Evolutionary conservation across 2,113 vertebrate species (phyloP), one percentile per base, ranked within the genome.

Genomic region (Meriones unguiculatus): DNA sequence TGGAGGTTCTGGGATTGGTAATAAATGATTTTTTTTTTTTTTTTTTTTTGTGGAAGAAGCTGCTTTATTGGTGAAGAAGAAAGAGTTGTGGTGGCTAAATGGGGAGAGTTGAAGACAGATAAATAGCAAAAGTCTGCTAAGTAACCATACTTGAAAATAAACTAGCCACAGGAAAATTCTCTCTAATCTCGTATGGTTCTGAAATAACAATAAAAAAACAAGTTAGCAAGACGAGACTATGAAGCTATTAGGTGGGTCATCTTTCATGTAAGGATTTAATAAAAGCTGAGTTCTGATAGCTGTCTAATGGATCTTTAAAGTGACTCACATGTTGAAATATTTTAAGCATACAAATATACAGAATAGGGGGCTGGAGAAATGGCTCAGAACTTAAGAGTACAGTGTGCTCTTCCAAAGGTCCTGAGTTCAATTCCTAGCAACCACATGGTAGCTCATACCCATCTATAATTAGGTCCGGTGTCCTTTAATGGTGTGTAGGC

Each of bases 161-260:
- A 38, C 30, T 62, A 52, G 28, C 59, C 89, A 41, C 2, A 84
- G 73, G 78, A 87, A 30, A 32, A 35, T 82, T 81, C 90, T 96
- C 86, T 96, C 78, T n/a, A 11, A 5, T 96, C 64, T 17, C 82
- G 90, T 81, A 38, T 96, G 95, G 65, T 96, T 91, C 95, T 54
- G 11, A 94, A 95, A 84, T 89, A 91, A 0, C 7, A 52, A 7
- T 70, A 13, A 92, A 64, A 30, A 84, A 41, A 28, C 57, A 59
- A 93, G 18, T 59, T n/a, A 64, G 64, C 77, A 46, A 67, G 30
- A 35, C 17, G 32, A 86, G 62, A 81, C 10, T 57, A 52, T 22
- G 7, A 6, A 65, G 35, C 54, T 67, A 30, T 20, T 72, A n/a
- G 30, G 20, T 88, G 90, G 57, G 52, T 52, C 1, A 5, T 2